These are phyloP conservation scores for Charina bottae DNA, from an alignment of 2,113 vertebrate species.

Conservation along the genomic window DNA sequence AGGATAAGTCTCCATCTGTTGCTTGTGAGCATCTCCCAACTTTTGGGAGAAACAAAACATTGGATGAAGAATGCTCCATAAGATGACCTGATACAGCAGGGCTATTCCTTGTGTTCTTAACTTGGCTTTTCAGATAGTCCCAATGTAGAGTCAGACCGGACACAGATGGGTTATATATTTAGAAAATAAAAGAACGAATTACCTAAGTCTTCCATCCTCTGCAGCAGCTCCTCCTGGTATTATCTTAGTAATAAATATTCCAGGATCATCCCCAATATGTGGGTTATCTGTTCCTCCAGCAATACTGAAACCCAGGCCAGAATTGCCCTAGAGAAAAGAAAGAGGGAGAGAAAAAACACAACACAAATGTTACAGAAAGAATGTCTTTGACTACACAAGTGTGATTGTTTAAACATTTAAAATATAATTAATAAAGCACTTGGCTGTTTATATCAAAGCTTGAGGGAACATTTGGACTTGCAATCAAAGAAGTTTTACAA, in stretches of 20 bases:
- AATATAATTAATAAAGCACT: conserved; percentile 2
- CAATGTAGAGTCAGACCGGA: not conserved
- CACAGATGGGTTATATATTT: too few relatives aligned
- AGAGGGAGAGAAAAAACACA: not conserved
- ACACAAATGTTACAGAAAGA: not conserved
- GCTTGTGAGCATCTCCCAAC: too few relatives aligned
- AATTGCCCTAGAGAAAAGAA: conserved; percentile 86
- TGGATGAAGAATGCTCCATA: too few relatives aligned
- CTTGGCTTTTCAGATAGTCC: not conserved
- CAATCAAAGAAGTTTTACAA: not conserved
- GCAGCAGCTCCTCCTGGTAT: conserved; percentile 96
- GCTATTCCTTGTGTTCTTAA: too few relatives aligned
- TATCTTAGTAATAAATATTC: conserved; percentile 99
- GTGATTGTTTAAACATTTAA: not conserved
- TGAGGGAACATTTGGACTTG: not conserved
- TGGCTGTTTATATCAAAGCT: not conserved
- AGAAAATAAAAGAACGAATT: conserved; percentile 43
- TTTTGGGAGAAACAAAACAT: too few relatives aligned
- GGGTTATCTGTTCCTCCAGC: conserved; percentile 97
- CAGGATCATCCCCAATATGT: conserved; percentile 95
- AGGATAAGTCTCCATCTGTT: too few relatives aligned
- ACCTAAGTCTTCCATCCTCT: conserved; percentile 95
- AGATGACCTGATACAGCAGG: too few relatives aligned
- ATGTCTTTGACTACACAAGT: not conserved
- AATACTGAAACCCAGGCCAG: conserved; percentile 95